Base-by-base conservation (phyloP, 2,888 invertebrate genomes). In the Taenaris catops region DNA sequence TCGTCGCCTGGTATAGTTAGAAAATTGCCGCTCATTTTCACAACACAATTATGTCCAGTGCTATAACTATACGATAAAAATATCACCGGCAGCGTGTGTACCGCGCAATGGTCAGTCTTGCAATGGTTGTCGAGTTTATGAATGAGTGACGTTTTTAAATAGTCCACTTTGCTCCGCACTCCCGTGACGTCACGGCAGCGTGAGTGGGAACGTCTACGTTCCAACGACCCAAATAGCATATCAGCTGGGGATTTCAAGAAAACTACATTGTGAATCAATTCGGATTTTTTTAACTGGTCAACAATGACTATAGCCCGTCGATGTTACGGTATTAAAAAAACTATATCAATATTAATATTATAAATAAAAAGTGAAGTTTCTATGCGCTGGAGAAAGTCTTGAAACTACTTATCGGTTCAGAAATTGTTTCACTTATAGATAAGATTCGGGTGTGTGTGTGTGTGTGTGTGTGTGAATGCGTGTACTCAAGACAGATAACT, bases 61-160 rank as follows among this genome's bases (percentile, higher is more conserved):
- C 55, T 36, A 51, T n/a, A n/a, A 50, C 47, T 34, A 49, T 51
- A 51, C 54, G 58, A 55, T 58, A 56, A 48, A 62, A 63, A 66
- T 59, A 60, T 37, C 44, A 43, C 34, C 27, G 44, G 39, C 39
- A 39, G 51, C 81, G 80, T 81, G 78, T 74, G 76, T 68, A 69
- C 74, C 67, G 72, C 67, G 44, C 68, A 62, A 47, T 55, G 56
- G 51, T 59, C 64, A 51, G 53, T 55, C 50, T 57, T 60, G 55
- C 55, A 80, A 71, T 86, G 78, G 53, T 65, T 48, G 47, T 40
- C 34, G 53, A 55, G 54, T 78, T 84, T 67, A 80, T 86, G 86
- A 86, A 86, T 86, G 86, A 56, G 63, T 86, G 86, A 86, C 84
- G 86, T 73, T 72, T 62, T 74, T 69, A 75, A 72, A 78, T 78